Evolutionary conservation across 2,797 vertebrate genomes (phyloP).

Genomic region (Enteromius trimaculatus): DNA sequence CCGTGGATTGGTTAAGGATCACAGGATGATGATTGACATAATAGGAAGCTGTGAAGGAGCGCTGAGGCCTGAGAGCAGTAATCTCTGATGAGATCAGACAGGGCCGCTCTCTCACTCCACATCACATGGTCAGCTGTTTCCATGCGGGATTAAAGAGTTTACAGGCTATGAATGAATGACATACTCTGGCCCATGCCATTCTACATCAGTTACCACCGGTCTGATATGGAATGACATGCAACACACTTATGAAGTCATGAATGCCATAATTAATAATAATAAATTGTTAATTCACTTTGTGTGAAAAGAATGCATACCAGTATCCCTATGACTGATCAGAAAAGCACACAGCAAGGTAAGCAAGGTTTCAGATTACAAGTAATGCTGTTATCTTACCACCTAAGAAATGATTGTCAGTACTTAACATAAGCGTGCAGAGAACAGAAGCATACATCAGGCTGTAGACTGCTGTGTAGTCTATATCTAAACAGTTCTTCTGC

Average conservation of each 20-base stretch:
- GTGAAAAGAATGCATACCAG: not conserved
- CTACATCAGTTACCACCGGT: not conserved
- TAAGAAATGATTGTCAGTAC: not conserved
- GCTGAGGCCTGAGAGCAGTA: conserved; percentile 7
- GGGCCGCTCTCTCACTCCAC: not conserved
- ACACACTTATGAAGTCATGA: not conserved
- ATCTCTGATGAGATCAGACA: conserved; percentile 35
- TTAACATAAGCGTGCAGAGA: not conserved
- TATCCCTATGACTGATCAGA: not conserved
- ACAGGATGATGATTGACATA: conserved; percentile 38
- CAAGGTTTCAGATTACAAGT: not conserved
- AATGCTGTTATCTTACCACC: not conserved
- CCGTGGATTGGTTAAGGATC: conserved; percentile 48
- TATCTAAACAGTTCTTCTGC: conserved; percentile 12
- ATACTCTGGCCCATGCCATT: not conserved
- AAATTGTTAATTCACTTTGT: not conserved
- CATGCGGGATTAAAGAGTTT: conserved; percentile 14
- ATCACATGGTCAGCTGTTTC: conserved; percentile 42
- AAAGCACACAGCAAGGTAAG: not conserved
- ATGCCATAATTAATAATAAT: conserved; percentile 4
- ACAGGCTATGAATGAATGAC: not conserved
- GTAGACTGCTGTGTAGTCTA: not conserved
- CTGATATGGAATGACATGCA: not conserved
- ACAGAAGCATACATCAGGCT: not conserved
- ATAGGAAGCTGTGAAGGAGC: conserved; percentile 11